A percentile compares a stretch with the other conserved stretches of the same genome.
These are phyloP conservation scores for Tragelaphus buxtoni DNA, from an alignment of 2,113 vertebrate species.

Conservation along the genomic window DNA sequence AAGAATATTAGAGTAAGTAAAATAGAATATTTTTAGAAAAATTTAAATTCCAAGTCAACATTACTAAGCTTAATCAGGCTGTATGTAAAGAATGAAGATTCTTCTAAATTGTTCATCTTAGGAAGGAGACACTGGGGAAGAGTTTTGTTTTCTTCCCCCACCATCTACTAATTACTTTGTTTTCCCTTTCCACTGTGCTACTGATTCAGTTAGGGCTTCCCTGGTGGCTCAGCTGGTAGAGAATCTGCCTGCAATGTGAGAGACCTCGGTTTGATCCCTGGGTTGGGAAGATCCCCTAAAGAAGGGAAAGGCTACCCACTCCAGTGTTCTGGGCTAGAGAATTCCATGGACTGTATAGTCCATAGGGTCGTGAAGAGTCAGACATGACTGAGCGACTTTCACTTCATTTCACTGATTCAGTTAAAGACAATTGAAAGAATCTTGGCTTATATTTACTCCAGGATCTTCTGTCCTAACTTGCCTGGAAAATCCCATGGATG, in stretches of 20 bases:
- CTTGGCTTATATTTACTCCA: not conserved
- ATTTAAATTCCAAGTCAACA: not conserved
- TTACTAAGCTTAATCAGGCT: not conserved
- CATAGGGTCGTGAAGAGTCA: not conserved
- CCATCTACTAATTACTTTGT: not conserved
- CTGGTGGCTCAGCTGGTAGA: not conserved
- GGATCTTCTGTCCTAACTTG: not conserved
- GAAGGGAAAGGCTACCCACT: not conserved
- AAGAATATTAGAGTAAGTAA: conserved; percentile 18
- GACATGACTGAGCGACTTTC: not conserved
- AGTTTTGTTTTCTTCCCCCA: rapidly evolving
- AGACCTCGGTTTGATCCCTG: not conserved
- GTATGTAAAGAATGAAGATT: not conserved
- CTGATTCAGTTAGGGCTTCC: not conserved
- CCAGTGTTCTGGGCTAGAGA: not conserved
- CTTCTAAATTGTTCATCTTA: not conserved
- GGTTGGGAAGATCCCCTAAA: not conserved
- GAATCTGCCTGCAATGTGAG: not conserved
- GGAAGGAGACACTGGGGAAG: not conserved
- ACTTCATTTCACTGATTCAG: not conserved
- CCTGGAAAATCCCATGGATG: no score
- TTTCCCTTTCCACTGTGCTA: not conserved
- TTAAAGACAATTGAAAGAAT: not conserved
- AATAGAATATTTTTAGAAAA: conserved; percentile 19
- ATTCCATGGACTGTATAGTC: not conserved